Base-by-base conservation (phyloP, 2,888 invertebrate species). In the Drosophila birchii region DNA sequence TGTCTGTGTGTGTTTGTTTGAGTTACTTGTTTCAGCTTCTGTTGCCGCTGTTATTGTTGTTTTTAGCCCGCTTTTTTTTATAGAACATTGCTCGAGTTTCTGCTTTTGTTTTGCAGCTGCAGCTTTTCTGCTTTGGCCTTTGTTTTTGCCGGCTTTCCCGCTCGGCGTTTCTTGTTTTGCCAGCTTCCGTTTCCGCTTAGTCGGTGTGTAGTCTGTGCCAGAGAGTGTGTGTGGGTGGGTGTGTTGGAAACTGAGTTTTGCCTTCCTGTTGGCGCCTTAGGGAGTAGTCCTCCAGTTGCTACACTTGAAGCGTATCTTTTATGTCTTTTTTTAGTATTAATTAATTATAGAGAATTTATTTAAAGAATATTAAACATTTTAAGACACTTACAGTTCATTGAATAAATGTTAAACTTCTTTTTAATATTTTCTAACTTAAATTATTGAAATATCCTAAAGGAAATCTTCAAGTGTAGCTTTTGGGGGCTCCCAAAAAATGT, bases 141-240 rank as follows among this genome's bases (percentile, higher is more conserved):
- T 84, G 83, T 82, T 83, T 88, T 86, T 74, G 64, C 63, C 61
- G 60, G 41, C 67, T 61, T 62, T 74, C 66, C 68, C 64, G 74
- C 66, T 73, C 59, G 68, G 44, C 69, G 76, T 70, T 68, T 32
- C 49, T 61, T 76, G 76, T 64, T 81, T 57, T 69, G 76, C 66
- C 88, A 76, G 80, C 84, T 84, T 88, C 84, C 88, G 88, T 75
- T 88, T 88, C 78, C 80, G 82, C 67, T 62, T 56, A 26, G 43
- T 39, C 62, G 44, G 20, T 58, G 20, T 18, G 36, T 51, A 34
- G 18, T 63, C 55, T 51, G 26, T 57, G 45, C 49, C 39, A n/a
- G 18, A 43, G 47, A 75, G 51, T 69, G 26, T 41, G 55, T 53
- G 58, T 55, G 51, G 71, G 58, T 61, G 44, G 55, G 38, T 64